A percentile compares a stretch with the other conserved stretches of the same genome.
Evolutionary conservation across 2,888 invertebrate genomes (phyloP).

Genomic region (Choreutis nemorana): DNA sequence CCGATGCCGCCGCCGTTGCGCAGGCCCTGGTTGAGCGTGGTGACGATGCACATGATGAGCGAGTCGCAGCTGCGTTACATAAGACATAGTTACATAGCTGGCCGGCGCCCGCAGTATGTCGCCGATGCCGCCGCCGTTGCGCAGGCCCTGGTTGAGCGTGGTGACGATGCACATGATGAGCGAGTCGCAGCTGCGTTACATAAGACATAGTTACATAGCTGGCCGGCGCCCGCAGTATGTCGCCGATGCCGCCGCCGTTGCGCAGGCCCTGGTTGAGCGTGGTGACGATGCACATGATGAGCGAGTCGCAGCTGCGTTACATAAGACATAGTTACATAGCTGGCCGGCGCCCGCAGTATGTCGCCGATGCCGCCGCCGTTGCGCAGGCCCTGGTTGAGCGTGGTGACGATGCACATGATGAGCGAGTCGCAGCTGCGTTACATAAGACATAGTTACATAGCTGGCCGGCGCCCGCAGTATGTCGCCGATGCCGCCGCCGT

Average conservation of each 20-base stretch:
- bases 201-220: slow-evolving; percentile 89
- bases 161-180: slow-evolving; percentile 99
- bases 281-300: slow-evolving; percentile 98
- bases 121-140: slow-evolving; percentile 99
- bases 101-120: slow-evolving; percentile 96
- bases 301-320: too few relatives aligned
- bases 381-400: slow-evolving; percentile 95
- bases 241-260: slow-evolving; percentile 99
- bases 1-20: slow-evolving; percentile 99
- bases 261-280: slow-evolving; percentile 97
- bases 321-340: too few relatives aligned
- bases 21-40: slow-evolving; percentile 96
- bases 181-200: too few relatives aligned
- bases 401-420: slow-evolving; percentile 98
- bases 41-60: slow-evolving; percentile 97
- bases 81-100: slow-evolving; percentile 86
- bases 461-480: slow-evolving; percentile 95
- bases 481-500: slow-evolving; percentile 99
- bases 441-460: too few relatives aligned
- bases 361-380: slow-evolving; percentile 99
- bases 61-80: too few relatives aligned
- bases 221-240: slow-evolving; percentile 94
- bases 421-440: too few relatives aligned
- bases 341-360: slow-evolving; percentile 93
- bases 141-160: slow-evolving; percentile 95